Conservation (phyloP, 2,113 vertebrate species). For the Cinclus mexicanus region DNA sequence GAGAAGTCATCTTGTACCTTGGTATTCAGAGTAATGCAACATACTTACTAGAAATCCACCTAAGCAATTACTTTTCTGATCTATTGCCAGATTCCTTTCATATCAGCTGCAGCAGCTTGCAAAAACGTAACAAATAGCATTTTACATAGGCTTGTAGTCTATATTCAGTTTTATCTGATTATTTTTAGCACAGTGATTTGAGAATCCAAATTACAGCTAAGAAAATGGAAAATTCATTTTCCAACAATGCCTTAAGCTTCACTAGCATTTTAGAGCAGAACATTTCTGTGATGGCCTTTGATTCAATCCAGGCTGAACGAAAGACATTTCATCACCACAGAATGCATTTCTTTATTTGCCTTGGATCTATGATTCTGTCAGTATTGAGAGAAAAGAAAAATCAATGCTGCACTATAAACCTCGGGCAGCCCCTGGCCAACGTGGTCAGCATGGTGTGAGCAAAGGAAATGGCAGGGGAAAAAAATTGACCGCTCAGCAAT, state of each 20-base stretch:
- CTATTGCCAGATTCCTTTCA: conserved; percentile 31
- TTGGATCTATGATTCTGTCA: conserved; percentile 99
- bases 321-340: conserved; percentile 93
- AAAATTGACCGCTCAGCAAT: conserved; percentile 84
- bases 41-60: conserved; percentile 34
- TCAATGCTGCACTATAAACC: conserved; percentile 90
- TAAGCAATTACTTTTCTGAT: conserved; percentile 54
- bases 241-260: conserved; percentile 75
- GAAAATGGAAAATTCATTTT: conserved; percentile 81
- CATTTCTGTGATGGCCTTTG: conserved; percentile 85
- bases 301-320: conserved; percentile 89
- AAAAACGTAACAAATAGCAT: conserved; percentile 59
- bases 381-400: conserved; percentile 95
- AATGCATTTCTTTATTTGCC: conserved; percentile 98
- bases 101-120: conserved; percentile 22
- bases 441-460: conserved; percentile 82
- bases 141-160: conserved; percentile 65
- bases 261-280: conserved; percentile 73
- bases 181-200: conserved; percentile 72
- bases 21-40: neutral
- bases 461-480: conserved; percentile 84
- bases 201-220: conserved; percentile 70
- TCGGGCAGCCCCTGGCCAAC: conserved; percentile 83
- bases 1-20: neutral
- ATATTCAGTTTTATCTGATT: conserved; percentile 66